These are phyloP conservation scores for Cryptoprocta ferox DNA, from an alignment of 2,797 vertebrate species.

Conservation along the genomic window DNA sequence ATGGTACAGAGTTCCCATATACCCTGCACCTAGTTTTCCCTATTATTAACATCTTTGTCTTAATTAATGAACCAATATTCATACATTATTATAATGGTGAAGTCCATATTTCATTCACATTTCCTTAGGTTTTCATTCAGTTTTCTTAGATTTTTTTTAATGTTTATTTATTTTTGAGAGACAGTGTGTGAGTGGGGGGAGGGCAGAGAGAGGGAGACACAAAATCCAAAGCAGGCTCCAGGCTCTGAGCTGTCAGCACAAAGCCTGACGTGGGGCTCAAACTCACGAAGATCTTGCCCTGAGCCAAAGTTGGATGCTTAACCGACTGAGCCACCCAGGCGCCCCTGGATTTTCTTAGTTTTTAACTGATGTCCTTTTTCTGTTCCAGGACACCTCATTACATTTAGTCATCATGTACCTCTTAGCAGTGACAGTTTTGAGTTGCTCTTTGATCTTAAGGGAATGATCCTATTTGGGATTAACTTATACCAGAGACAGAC, in stretches of 20 bases:
- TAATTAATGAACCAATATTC: neutral
- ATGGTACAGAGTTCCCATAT: neutral
- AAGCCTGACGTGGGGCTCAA: no score
- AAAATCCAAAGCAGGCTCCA: no score
- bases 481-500: neutral
- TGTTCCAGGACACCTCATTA: neutral
- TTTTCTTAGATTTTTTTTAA: neutral
- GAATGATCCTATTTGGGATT: neutral
- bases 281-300: no score
- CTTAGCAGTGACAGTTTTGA: neutral
- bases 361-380: neutral
- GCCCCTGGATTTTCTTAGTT: neutral
- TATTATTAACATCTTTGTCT: neutral
- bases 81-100: neutral
- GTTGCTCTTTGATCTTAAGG: conserved; percentile 43
- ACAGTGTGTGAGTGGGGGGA: no score
- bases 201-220: no score
- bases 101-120: neutral
- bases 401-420: neutral
- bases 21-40: neutral
- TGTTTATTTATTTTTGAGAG: no score
- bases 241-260: no score
- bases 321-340: no score
- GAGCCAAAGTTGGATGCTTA: no score
- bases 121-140: neutral